Evolutionary conservation across 2,113 vertebrate genomes (phyloP), one percentile per base, ranked within the genome.

Genomic region (Actenoides lindsayi): DNA sequence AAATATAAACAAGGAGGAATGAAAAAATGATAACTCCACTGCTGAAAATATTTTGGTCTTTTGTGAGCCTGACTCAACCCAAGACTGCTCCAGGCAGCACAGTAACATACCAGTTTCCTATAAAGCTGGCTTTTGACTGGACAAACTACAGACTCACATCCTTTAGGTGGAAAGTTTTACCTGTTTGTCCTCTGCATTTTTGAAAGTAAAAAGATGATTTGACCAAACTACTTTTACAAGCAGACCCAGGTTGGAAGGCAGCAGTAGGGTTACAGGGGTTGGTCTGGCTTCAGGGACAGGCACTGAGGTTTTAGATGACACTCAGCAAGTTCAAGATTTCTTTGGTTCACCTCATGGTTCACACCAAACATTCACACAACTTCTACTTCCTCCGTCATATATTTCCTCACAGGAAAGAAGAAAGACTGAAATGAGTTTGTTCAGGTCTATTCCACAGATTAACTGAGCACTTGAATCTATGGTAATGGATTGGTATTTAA

Each of bases 271-370:
- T 73, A 28, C 30, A 51, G 16, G 44, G 42, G 17, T 71, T 67
- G 48, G 23, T 60, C 53, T 59, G 37, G 21, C 13, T 73, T 68
- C 53, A 8, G 13, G n/a, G 6, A 5, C 13, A 18, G 28, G 30
- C 1, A 1, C 16, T 1, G 4, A 35, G 6, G 5, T 1, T 0
- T 51, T 35, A 33, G 13, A 16, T 63, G 59, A 18, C 4, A 5
- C 2, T 65, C 44, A 54, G 44, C 31, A 94, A 81, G 37, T 13
- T 50, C 50, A 73, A 71, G 39, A 8, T 91, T 41, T 10, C 51
- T 59, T 60, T 64, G n/a, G 6, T 76, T 89, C 48, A 86, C 24
- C 70, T 83, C 41, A 14, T 30, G n/a, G 51, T 16, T 83, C 64
- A 78, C 84, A 71, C 15, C 63, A 91, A 48, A 41, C 53, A 57